Percentiles rank a stretch among this genome's conserved stretches.
These are phyloP conservation scores for Myxocyprinus asiaticus DNA, from an alignment of 2,113 vertebrate species.

Conservation along the genomic window DNA sequence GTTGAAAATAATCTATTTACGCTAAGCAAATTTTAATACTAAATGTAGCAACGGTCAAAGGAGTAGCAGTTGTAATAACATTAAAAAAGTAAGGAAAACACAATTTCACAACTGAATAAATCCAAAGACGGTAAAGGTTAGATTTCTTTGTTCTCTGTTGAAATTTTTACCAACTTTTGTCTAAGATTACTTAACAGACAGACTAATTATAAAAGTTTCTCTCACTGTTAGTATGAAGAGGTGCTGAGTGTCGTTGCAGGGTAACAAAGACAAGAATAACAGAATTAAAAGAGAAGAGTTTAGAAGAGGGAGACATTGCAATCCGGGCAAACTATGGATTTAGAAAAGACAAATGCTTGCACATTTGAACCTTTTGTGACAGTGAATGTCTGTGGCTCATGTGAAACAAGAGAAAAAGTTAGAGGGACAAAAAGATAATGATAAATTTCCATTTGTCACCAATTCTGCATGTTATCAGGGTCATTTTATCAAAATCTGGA, in stretches of 20 bases:
- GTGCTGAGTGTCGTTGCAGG: constrained; percentile 62
- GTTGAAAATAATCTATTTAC: constrained; percentile 76
- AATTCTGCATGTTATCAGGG: background rate
- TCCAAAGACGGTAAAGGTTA: constrained; percentile 54
- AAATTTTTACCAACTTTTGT: constrained; percentile 68
- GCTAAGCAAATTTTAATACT: constrained; percentile 80
- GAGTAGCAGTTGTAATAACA: constrained; percentile 79
- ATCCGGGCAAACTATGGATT: background rate
- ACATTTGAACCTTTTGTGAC: background rate
- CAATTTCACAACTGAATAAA: constrained; percentile 77
- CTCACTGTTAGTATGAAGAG: constrained; percentile 77
- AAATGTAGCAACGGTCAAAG: constrained; percentile 80
- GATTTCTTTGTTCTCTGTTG: constrained; percentile 69
- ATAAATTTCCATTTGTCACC: too few relatives aligned
- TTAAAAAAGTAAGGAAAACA: constrained; percentile 76
- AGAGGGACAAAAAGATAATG: background rate
- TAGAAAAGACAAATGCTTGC: background rate
- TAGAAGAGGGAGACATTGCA: background rate
- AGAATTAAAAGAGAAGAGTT: background rate
- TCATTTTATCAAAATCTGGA: background rate
- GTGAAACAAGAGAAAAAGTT: background rate
- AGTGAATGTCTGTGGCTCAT: background rate
- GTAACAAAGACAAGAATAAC: constrained; percentile 59
- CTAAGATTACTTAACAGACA: constrained; percentile 76
- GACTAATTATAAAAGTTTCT: constrained; percentile 78